Percentiles rank a stretch among this genome's conserved stretches.
These are phyloP conservation scores for Gadopsis bispinosus DNA, from an alignment of 2,797 vertebrate genomes.

Conservation along the genomic window DNA sequence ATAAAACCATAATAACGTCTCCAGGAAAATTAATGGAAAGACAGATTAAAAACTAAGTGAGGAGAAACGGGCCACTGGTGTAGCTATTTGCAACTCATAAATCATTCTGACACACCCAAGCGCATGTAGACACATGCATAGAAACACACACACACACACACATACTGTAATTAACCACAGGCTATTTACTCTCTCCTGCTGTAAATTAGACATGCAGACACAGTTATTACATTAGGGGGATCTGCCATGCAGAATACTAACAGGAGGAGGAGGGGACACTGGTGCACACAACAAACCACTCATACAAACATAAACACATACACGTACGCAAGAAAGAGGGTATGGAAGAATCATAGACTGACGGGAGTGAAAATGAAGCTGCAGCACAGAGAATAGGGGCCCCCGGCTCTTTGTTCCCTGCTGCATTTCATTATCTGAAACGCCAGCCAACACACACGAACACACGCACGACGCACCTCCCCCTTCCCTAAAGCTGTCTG, in stretches of 20 bases:
- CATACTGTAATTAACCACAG: conserved; percentile 89
- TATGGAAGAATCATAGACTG: conserved; percentile 85
- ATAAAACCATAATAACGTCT: conserved; percentile 87
- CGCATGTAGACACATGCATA: conserved; percentile 75
- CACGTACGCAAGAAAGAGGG: conserved; percentile 75
- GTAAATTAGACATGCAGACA: conserved; percentile 97
- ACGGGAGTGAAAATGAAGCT: conserved; percentile 84
- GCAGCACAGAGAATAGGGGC: conserved; percentile 84
- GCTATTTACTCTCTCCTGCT: conserved; percentile 98
- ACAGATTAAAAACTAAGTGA: conserved; percentile 91
- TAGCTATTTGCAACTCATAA: conserved; percentile 87
- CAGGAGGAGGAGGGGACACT: conserved; percentile 76
- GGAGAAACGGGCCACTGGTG: conserved; percentile 88
- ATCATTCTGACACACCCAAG: conserved; percentile 86
- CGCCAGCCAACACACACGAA: conserved; percentile 82
- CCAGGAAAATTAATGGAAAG: conserved; percentile 87
- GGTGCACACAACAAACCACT: conserved; percentile 71
- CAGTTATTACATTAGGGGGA: conserved; percentile 90
- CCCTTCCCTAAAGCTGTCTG: conserved; percentile 84
- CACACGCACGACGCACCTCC: conserved; percentile 73
- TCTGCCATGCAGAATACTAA: conserved; percentile 87
- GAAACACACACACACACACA: conserved; percentile 46
- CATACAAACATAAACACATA: conserved; percentile 78
- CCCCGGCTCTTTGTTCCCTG: conserved; percentile 86
- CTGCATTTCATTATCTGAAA: conserved; percentile 87